Conservation (phyloP, 2,888 invertebrate genomes). For the Melipona beecheii region DNA sequence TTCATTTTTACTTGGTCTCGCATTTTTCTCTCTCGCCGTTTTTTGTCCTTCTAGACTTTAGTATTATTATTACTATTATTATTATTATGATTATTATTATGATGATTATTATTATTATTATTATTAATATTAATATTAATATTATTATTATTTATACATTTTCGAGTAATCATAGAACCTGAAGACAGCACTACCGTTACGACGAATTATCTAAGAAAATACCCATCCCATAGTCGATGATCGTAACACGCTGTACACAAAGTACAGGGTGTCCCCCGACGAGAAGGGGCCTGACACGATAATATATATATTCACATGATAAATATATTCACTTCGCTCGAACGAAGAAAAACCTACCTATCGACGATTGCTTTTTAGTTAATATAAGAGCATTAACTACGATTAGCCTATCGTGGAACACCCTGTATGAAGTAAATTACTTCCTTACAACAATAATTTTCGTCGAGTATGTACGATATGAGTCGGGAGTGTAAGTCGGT, state of each 20-base stretch:
- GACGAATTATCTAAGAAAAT: slow-evolving; percentile 67
- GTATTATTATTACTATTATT: slow-evolving; percentile 24
- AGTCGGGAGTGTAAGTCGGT: slow-evolving; percentile 64
- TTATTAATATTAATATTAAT: slow-evolving; percentile 19
- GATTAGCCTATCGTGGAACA: slow-evolving; percentile 73
- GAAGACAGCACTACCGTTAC: slow-evolving; percentile 58
- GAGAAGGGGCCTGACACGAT: slow-evolving; percentile 44
- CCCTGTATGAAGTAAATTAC: slow-evolving; percentile 72
- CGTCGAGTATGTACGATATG: slow-evolving; percentile 61
- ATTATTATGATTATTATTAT: slow-evolving; percentile 25
- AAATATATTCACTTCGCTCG: slow-evolving; percentile 26
- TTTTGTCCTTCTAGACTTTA: slow-evolving; percentile 45
- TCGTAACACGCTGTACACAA: slow-evolving; percentile 64
- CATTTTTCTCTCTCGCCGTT: slow-evolving; percentile 55
- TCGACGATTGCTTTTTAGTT: slow-evolving; percentile 21
- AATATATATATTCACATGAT: slow-evolving; percentile 33
- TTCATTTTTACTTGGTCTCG: slow-evolving; percentile 51
- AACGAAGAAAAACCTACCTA: slow-evolving; percentile 50
- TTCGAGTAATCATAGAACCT: slow-evolving; percentile 54
- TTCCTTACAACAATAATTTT: slow-evolving; percentile 58
- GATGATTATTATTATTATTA: neutral
- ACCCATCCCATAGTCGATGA: slow-evolving; percentile 68
- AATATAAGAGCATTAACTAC: slow-evolving; percentile 33
- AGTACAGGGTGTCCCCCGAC: slow-evolving; percentile 76
- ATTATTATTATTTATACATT: slow-evolving; percentile 25